phyloP scores from a whole-genome alignment of 2,113 vertebrate species.

The Perccottus glenii region DNA sequence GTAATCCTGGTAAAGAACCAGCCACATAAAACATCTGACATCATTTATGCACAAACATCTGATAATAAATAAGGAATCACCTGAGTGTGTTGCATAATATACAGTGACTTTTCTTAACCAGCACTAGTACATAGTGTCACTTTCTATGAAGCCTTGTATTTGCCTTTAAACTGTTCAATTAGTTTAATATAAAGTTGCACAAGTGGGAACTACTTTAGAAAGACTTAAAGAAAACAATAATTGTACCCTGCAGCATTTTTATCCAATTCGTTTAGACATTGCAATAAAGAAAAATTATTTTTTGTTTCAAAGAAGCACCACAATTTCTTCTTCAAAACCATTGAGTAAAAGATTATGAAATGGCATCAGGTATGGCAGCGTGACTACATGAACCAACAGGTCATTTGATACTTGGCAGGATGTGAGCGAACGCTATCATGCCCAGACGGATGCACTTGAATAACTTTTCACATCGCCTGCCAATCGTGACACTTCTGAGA shows the following conservation, averaged over 20 bases:
- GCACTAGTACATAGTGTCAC: neutral
- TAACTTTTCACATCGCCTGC: neutral
- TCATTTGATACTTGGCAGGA: neutral
- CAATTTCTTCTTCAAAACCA: neutral
- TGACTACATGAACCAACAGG: neutral
- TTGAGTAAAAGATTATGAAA: neutral
- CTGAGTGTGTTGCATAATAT: neutral
- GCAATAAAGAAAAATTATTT: neutral
- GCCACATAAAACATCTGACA: neutral
- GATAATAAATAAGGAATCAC: neutral
- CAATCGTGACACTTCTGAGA: neutral
- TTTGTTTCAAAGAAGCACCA: neutral
- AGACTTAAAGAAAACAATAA: too few relatives aligned
- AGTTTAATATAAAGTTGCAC: too few relatives aligned
- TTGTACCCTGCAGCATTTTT: too few relatives aligned
- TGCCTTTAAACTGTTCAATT: neutral
- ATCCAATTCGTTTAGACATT: too few relatives aligned
- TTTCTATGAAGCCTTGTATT: neutral
- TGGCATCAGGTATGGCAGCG: neutral
- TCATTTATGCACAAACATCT: neutral
- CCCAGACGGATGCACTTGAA: neutral
- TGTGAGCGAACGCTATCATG: neutral
- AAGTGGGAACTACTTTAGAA: too few relatives aligned
- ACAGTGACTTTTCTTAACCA: neutral
- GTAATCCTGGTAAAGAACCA: neutral